Evolutionary conservation across 1,140 invertebrate genomes (phyloP).

Genomic region (Drosophila sp.): DNA sequence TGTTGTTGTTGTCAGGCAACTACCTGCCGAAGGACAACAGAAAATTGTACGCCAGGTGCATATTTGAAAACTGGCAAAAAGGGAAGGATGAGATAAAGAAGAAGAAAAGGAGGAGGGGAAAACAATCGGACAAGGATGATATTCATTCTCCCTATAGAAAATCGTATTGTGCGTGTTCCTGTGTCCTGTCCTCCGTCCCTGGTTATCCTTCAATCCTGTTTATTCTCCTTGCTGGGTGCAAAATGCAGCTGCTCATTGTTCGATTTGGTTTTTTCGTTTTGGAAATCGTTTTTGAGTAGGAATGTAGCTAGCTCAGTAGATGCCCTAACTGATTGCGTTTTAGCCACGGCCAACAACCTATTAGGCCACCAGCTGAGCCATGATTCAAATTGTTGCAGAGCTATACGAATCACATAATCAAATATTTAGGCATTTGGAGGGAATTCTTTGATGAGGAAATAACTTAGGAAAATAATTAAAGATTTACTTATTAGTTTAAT

Average conservation of each 20-base stretch:
- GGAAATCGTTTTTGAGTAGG: not conserved
- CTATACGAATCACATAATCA: constrained; percentile 40
- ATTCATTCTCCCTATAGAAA: constrained; percentile 36
- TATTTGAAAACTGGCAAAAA: constrained; percentile 33
- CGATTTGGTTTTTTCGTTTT: constrained; percentile 22
- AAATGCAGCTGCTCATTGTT: constrained; percentile 50
- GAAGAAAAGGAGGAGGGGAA: not conserved
- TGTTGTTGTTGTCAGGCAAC: constrained; percentile 33
- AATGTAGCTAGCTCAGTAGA: not conserved
- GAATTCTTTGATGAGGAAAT: constrained; percentile 10
- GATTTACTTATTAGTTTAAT: not conserved
- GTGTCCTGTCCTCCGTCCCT: constrained; percentile 1
- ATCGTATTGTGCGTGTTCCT: constrained; percentile 59
- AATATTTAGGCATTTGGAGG: constrained; percentile 24
- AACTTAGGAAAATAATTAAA: constrained; percentile 7
- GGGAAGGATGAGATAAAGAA: not conserved
- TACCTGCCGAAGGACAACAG: constrained; percentile 61
- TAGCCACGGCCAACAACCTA: constrained; percentile 40
- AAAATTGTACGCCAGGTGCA: constrained; percentile 63
- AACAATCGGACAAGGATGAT: constrained; percentile 45
- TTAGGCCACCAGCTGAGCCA: constrained; percentile 53
- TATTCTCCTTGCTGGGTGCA: constrained; percentile 26
- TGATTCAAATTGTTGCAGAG: constrained; percentile 21
- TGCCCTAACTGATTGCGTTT: constrained; percentile 22
- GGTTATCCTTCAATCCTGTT: constrained; percentile 67